Conservation (phyloP, 2,888 invertebrate genomes). For the Drosophila ustulata region DNA sequence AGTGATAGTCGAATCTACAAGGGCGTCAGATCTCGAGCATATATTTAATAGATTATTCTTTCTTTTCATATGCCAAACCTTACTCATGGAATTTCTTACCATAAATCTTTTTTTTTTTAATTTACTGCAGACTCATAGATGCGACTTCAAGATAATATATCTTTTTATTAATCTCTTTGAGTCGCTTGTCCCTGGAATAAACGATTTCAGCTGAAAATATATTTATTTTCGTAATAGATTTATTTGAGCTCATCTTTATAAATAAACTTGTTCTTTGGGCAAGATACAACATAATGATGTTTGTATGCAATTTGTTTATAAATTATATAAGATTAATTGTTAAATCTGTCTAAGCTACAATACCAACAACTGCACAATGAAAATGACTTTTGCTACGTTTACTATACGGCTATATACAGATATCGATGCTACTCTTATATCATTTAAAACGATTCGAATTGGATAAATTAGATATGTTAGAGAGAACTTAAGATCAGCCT, state of each 20-base stretch:
- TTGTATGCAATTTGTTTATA: slow-evolving; percentile 71
- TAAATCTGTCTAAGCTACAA: slow-evolving; percentile 75
- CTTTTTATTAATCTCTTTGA: background rate
- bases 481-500: slow-evolving; percentile 55
- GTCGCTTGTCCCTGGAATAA: background rate
- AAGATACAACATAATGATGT: slow-evolving; percentile 79
- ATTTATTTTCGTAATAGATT: slow-evolving; percentile 44
- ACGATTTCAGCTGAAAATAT: background rate
- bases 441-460: slow-evolving; percentile 38
- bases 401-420: slow-evolving; percentile 61
- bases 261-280: slow-evolving; percentile 83
- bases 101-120: background rate
- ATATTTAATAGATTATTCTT: background rate
- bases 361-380: slow-evolving; percentile 76
- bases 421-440: slow-evolving; percentile 36
- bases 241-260: slow-evolving; percentile 72
- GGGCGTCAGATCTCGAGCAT: background rate
- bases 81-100: background rate
- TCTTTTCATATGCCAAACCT: background rate
- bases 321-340: slow-evolving; percentile 71
- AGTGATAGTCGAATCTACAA: background rate
- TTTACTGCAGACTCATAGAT: background rate
- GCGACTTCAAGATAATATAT: background rate
- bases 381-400: slow-evolving; percentile 62
- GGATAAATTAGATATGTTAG: slow-evolving; percentile 53